Evolutionary conservation across 2,888 invertebrate species (phyloP), one percentile per base, ranked within the genome.

Genomic region (Anoncus sp.): DNA sequence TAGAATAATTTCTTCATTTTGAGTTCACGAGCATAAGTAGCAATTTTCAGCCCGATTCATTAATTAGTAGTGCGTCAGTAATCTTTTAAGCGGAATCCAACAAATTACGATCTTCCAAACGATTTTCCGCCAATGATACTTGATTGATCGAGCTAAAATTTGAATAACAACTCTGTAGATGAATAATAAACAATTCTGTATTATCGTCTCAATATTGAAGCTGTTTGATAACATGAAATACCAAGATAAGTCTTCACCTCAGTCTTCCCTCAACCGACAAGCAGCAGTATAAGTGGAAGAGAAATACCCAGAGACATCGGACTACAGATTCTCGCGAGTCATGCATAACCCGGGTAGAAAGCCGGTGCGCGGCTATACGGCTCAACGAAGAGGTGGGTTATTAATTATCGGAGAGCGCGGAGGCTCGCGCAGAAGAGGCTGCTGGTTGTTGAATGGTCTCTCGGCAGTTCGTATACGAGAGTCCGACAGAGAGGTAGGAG

Each of bases 381-480:
- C 81, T 79, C 78, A 78, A 65, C 83, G 81, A 81, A 82, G 85
- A 85, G 85, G 86, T 83, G 83, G 87, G 84, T 87, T 87, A 87
- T 87, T 87, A 87, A 87, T 87, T 87, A 86, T 86, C 87, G 69
- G 84, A 69, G 63, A 70, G 66, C 59, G 18, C 57, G 24, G 57
- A 47, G 53, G 67, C 77, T 57, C 71, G 43, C 27, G 60, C n/a
- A 51, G 24, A 38, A 60, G 47, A 51, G 57, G 62, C 59, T 70
- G 75, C 63, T 38, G 62, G 49, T 75, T 65, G 65, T 53, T 75
- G 75, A 59, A 70, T 67, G 59, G 59, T 75, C 73, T 62, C 63
- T 62, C 55, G 74, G 63, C 75, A 40, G 53, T 43, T 70, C 51
- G 55, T 55, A 47, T 16, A 45, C 22, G 51, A 57, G 63, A 45